Percentiles rank a stretch among this genome's conserved stretches.
phyloP scores from a whole-genome alignment of 53 echinoderm and acorn worm species.

The Apostichopus leukothele region DNA sequence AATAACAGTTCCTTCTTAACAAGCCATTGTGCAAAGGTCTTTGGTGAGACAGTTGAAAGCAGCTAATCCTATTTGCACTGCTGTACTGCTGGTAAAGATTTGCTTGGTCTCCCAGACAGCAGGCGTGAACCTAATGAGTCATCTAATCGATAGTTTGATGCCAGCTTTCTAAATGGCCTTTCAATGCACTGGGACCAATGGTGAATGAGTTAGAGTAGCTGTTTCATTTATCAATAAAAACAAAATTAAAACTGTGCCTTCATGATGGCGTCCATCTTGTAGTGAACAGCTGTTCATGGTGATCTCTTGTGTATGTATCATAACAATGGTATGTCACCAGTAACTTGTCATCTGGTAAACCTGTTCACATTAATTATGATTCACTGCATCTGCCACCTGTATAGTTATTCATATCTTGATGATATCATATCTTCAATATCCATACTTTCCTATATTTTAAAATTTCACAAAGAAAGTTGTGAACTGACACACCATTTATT shows the following conservation, averaged over 20 bases:
- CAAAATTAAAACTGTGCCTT: not conserved
- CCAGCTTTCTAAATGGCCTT: constrained; percentile 8
- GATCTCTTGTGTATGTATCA: not conserved
- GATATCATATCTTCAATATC: too few relatives aligned
- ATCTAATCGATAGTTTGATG: constrained; percentile 24
- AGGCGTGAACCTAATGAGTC: constrained; percentile 21
- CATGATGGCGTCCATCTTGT: not conserved
- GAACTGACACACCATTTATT: too few relatives aligned
- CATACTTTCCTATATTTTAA: too few relatives aligned
- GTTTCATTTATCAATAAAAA: constrained; percentile 31
- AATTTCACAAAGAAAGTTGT: too few relatives aligned
- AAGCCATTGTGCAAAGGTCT: constrained; percentile 1
- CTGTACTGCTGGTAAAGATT: not conserved
- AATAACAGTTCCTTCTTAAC: constrained; percentile 10
- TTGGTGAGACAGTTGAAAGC: not conserved
- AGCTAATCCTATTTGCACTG: constrained; percentile 33
- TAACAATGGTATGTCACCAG: not conserved
- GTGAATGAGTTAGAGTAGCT: not conserved
- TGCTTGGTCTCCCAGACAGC: constrained; percentile 6
- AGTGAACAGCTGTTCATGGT: not conserved
- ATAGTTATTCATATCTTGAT: not conserved
- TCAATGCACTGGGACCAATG: not conserved
- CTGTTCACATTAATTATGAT: not conserved
- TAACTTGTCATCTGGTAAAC: not conserved
- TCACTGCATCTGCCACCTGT: not conserved